Evolutionary conservation across 2,113 vertebrate species (phyloP).

Genomic region (Cyphomyrus discorhynchus): DNA sequence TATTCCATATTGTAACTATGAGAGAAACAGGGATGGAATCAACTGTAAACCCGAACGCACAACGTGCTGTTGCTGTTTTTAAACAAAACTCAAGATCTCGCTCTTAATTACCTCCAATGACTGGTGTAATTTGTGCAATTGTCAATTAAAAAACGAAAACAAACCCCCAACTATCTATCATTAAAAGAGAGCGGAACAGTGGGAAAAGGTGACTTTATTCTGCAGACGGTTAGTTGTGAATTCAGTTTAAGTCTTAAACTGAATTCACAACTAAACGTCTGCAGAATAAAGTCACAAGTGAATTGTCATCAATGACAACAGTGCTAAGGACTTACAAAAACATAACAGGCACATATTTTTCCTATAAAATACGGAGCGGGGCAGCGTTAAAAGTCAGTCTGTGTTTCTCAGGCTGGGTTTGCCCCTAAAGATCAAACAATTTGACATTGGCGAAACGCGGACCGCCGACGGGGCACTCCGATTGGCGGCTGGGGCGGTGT

Average conservation of each 20-base stretch:
- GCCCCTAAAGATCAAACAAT: constrained; percentile 75
- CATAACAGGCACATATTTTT: background rate
- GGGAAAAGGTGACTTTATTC: background rate
- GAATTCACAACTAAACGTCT: no score
- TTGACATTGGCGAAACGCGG: constrained; percentile 76
- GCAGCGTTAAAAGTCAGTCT: background rate
- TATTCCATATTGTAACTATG: background rate
- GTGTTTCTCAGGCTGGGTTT: constrained; percentile 45
- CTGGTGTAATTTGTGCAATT: constrained; percentile 5
- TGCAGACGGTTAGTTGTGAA: background rate
- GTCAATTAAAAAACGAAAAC: background rate
- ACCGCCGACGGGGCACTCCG: constrained; percentile 64
- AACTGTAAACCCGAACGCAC: background rate
- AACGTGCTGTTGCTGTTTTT: background rate
- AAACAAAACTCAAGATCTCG: background rate
- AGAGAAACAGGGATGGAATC: background rate
- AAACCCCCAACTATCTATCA: background rate
- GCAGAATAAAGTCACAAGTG: background rate
- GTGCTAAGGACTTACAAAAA: background rate
- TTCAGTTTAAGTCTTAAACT: background rate
- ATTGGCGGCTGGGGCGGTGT: constrained; percentile 76
- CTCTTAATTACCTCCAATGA: background rate
- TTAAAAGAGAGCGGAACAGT: background rate
- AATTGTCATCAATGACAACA: background rate
- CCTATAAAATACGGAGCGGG: background rate